Evolutionary conservation across 2,888 invertebrate genomes (phyloP).

Genomic region (Lampropteryx suffumata): DNA sequence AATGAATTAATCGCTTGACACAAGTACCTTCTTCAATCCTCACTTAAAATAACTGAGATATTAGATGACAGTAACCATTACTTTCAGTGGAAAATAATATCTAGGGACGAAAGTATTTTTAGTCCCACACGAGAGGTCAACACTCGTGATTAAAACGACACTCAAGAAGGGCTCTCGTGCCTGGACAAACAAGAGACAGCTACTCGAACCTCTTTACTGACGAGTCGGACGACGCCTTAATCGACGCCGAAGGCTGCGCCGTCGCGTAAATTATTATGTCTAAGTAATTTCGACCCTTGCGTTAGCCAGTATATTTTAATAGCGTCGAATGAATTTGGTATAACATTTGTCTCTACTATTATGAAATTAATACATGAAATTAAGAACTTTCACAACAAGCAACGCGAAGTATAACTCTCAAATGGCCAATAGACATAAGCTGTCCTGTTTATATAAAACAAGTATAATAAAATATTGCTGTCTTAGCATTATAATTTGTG

Average conservation of each 20-base stretch:
- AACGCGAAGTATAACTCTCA: too few species aligned
- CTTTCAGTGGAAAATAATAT: slow-evolving; percentile 23
- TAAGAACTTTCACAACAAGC: too few species aligned
- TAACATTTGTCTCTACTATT: too few species aligned
- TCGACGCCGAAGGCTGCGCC: slow-evolving; percentile 49
- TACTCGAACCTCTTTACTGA: slow-evolving; percentile 60
- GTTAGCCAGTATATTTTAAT: background rate
- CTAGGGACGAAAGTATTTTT: slow-evolving; percentile 40
- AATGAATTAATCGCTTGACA: too few species aligned
- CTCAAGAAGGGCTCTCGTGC: slow-evolving; percentile 60
- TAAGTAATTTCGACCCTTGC: slow-evolving; percentile 9
- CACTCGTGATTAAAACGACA: slow-evolving; percentile 74
- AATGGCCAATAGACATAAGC: too few species aligned
- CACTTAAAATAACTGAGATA: background rate
- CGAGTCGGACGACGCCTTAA: slow-evolving; percentile 60
- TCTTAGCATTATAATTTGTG: background rate
- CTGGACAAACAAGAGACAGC: slow-evolving; percentile 66
- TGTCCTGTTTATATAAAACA: too few species aligned
- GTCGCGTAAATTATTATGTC: slow-evolving; percentile 37
- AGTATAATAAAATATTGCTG: background rate
- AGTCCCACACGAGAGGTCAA: slow-evolving; percentile 44
- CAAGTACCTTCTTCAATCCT: too few species aligned
- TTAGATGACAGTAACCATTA: background rate
- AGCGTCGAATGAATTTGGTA: too few species aligned
- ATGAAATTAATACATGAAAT: too few species aligned